A percentile compares a stretch with the other conserved stretches of the same genome.
These are phyloP conservation scores for Pyxicephalus adspersus DNA, from an alignment of 2,113 vertebrate species.

Conservation along the genomic window DNA sequence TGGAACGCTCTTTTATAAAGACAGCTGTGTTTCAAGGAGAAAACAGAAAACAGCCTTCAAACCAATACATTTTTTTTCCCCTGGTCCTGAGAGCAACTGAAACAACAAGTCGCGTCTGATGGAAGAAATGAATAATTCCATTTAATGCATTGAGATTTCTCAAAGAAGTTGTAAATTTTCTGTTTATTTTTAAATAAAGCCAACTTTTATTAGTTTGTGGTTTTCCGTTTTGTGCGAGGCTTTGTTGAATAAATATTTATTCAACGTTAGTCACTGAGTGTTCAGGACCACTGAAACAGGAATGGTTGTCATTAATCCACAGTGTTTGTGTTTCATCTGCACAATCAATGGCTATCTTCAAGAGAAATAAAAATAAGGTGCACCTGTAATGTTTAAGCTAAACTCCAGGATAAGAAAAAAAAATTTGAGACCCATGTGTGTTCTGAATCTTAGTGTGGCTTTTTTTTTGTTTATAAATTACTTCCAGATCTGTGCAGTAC, in stretches of 20 bases:
- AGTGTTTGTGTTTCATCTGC: conserved; percentile 43
- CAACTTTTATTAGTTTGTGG: conserved; percentile 72
- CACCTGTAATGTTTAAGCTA: too few species aligned
- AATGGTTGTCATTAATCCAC: neutral
- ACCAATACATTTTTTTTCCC: conserved; percentile 61
- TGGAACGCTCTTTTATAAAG: conserved; percentile 51
- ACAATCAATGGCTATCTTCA: neutral
- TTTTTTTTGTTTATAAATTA: too few species aligned
- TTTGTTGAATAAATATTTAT: conserved; percentile 72
- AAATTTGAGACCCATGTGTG: too few species aligned
- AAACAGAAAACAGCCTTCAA: conserved; percentile 57
- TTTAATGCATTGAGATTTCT: conserved; percentile 68
- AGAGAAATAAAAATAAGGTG: too few species aligned
- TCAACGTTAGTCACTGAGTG: conserved; percentile 12
- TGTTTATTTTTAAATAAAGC: conserved; percentile 73
- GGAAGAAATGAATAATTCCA: conserved; percentile 73
- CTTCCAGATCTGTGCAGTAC: too few species aligned
- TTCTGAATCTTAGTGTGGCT: too few species aligned
- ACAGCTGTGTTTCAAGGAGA: conserved; percentile 59
- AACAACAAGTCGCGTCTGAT: conserved; percentile 69
- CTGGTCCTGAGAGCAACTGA: conserved; percentile 67
- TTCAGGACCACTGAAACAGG: neutral
- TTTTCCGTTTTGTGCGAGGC: conserved; percentile 72
- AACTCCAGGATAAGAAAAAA: too few species aligned
- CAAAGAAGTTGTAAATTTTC: conserved; percentile 70